These are phyloP conservation scores for Oreortyx pictus DNA, from an alignment of 2,797 vertebrate species.

Conservation along the genomic window DNA sequence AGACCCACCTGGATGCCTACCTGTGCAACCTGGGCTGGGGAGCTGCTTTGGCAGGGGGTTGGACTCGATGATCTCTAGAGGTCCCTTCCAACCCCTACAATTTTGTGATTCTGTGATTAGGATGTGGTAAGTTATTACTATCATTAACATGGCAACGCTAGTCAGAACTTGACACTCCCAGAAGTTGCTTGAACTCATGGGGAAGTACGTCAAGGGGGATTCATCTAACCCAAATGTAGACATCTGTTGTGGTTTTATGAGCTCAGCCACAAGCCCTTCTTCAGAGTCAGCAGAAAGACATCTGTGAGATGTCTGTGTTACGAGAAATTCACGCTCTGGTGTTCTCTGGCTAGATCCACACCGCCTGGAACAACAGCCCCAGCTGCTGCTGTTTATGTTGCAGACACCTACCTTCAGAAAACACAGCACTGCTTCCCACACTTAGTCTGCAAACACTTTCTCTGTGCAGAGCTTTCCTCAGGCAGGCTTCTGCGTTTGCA, in stretches of 20 bases:
- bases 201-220: neutral
- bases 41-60: no score
- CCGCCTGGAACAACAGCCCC: neutral
- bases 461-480: neutral
- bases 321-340: neutral
- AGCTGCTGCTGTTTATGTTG: neutral
- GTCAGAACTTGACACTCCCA: slow-evolving; percentile 3
- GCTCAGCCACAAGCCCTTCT: neutral
- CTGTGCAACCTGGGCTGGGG: no score
- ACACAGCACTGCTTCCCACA: fast-evolving
- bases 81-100: no score
- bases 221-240: neutral
- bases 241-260: neutral
- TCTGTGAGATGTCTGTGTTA: neutral
- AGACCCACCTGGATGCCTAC: no score
- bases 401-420: neutral
- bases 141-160: neutral
- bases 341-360: neutral
- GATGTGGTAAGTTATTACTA: neutral
- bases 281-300: neutral
- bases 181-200: slow-evolving; percentile 1
- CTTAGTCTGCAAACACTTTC: neutral
- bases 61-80: no score
- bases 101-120: neutral
- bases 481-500: neutral